A percentile compares a stretch with the other conserved stretches of the same genome.
Conservation (phyloP, 92 coral and sea anemone species). For the Chrysogorgia sp. region DNA sequence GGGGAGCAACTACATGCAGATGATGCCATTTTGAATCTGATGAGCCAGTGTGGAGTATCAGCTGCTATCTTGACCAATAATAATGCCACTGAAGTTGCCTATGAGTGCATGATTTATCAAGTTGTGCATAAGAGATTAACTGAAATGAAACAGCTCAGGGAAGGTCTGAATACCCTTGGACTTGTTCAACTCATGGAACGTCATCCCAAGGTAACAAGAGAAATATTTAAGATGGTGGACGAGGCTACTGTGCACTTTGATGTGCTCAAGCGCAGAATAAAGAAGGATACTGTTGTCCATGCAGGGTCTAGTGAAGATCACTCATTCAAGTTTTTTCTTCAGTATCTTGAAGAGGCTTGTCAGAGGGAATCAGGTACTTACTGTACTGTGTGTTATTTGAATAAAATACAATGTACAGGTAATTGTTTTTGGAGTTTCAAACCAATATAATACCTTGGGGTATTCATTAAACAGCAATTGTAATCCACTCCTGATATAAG, state of each 20-base stretch:
- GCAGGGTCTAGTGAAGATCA: no score
- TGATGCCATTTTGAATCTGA: slow-evolving; percentile 16
- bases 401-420: no score
- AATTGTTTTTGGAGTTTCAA: no score
- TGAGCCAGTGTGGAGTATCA: slow-evolving; percentile 44
- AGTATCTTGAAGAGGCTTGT: slow-evolving; percentile 43
- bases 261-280: slow-evolving; percentile 30
- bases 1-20: slow-evolving; percentile 33
- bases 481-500: no score
- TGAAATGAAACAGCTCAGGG: slow-evolving; percentile 48
- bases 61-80: slow-evolving; percentile 24
- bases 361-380: slow-evolving; percentile 24
- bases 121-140: slow-evolving; percentile 50
- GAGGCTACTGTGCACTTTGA: slow-evolving; percentile 44
- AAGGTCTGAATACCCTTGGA: slow-evolving; percentile 46
- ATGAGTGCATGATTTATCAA: slow-evolving; percentile 58
- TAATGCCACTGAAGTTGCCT: slow-evolving; percentile 43
- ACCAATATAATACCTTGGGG: no score
- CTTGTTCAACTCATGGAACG: slow-evolving; percentile 12
- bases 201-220: slow-evolving; percentile 45
- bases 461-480: no score
- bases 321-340: slow-evolving; percentile 38
- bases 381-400: no score
- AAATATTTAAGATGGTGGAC: slow-evolving; percentile 31
- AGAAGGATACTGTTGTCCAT: slow-evolving; percentile 17